Evolutionary conservation across 2,113 vertebrate genomes (phyloP), one percentile per base, ranked within the genome.

Genomic region (Campylorhamphus procurvoides): DNA sequence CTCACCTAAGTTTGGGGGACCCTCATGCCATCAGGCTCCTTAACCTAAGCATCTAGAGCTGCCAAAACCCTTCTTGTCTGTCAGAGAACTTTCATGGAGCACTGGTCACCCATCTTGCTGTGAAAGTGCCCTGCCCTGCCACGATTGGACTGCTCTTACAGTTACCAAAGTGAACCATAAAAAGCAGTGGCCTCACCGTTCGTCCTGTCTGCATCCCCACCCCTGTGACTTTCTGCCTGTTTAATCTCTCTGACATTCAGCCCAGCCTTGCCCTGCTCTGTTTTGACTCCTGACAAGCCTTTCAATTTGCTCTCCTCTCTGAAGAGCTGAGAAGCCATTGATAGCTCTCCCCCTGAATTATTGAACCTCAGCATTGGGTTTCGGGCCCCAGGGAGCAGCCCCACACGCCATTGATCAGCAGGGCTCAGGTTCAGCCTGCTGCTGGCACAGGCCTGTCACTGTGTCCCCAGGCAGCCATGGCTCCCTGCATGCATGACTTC

Each of bases 291-390:
- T 98, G 98, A 98, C 98, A 99, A 98, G 98, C 98, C 97, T 98
- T 99, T 98, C 99, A 99, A 99, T 99, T 99, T 99, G 98, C 98
- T 99, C 96, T 97, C 96, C 98, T 98, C 98, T 98, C 98, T 98
- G 97, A 98, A 98, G 98, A 99, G 97, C 98, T 96, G 97, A 98
- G 98, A 98, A 98, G 97, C 97, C 98, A 98, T 98, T 98, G 98
- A 98, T 98, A 98, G 98, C 97, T 97, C 97, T 98, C 97, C 93
- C 98, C 97, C 97, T 98, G 98, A 98, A 98, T 98, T 98, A 98
- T 98, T 98, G 98, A 98, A 97, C 87, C 97, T 97, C 46, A 7
- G 97, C 90, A 52, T 99, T 87, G 13, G 93, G 97, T 98, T 98
- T 98, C 98, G 62, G 97, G 97, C 98, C 96, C 97, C 78, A 87